Evolutionary conservation across 37 sponge, comb jelly and placozoan species (phyloP).

Genomic region (Haliclona indistincta): DNA sequence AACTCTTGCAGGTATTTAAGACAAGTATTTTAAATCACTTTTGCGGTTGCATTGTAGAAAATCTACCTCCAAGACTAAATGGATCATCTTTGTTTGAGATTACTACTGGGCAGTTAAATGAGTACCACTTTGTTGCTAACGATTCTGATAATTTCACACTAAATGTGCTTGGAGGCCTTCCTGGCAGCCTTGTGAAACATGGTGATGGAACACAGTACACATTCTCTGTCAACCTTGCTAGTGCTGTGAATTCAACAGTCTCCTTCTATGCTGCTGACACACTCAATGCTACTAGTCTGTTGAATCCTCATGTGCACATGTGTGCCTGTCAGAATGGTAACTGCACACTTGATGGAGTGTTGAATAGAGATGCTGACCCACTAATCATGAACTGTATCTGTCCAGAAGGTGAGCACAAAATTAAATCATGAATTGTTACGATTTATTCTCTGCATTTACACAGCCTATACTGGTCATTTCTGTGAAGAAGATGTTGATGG

Average conservation of each 20-base stretch:
- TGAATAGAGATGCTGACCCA: background rate
- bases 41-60: too few species aligned
- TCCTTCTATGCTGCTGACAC: conserved; percentile 47
- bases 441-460: background rate
- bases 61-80: conserved; percentile 20
- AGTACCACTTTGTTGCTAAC: conserved; percentile 13
- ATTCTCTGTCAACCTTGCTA: conserved; percentile 20
- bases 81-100: conserved; percentile 3
- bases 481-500: too few species aligned
- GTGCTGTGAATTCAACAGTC: background rate
- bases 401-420: conserved; percentile 24
- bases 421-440: background rate
- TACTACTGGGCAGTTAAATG: background rate
- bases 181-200: background rate
- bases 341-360: conserved; percentile 49
- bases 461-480: conserved; percentile 48
- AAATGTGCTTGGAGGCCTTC: background rate
- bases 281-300: conserved; percentile 2
- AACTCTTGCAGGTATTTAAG: too few species aligned
- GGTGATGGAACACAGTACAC: conserved; percentile 7
- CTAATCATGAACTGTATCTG: conserved; percentile 44
- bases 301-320: conserved; percentile 33
- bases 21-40: too few species aligned
- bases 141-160: conserved; percentile 8
- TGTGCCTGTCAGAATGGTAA: conserved; percentile 57